Base-by-base conservation (phyloP, 2,888 invertebrate species). In the Drosophila bunnanda region DNA sequence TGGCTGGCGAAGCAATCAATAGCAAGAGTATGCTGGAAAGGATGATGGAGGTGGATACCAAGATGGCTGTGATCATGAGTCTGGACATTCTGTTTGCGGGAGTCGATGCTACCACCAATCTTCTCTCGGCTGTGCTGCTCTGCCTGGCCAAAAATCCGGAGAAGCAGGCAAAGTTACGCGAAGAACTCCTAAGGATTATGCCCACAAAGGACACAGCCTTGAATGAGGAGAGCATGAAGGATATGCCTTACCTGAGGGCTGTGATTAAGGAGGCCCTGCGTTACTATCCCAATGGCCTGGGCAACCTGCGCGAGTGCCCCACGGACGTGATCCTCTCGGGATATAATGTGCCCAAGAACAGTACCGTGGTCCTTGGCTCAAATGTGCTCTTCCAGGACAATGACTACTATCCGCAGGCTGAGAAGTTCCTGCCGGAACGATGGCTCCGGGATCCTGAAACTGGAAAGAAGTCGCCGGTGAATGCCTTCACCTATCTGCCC, bases 241-340 rank as follows among this genome's bases (percentile, higher is more conserved):
- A 93, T 56, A 92, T 94, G 72, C 93, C 94, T 0, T 96, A 95
- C 82, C 88, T 96, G 22, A 94, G 94, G 71, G 96, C 96, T 0
- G 95, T 95, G 78, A 93, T 96, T 41, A 96, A 96, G 87, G 96
- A 97, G 90, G 93, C 95, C 0, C 89, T 95, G 66, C 93, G 96
- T 80, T 75, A 95, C n/a, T 93, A 93, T 81, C 95, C 95, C 0
- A 93, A 95, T 2, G 93, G 94, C 0, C 90, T 93, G 15, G 95
- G 94, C 4, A 94, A 94, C 72, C 79, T 94, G 12, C 93, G 95
- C 66, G 91, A 91, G 60, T 92, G 94, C 53, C 90, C 91, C 0
- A 93, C 93, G 39, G 94, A 95, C 67, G 92, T 94, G 7, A 93
- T 94, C 13, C 84, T 96, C 0, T 92, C 93, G n/a, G 95, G 94